Conservation (phyloP, 2,888 invertebrate species). For the Psococerastis gibbosa region DNA sequence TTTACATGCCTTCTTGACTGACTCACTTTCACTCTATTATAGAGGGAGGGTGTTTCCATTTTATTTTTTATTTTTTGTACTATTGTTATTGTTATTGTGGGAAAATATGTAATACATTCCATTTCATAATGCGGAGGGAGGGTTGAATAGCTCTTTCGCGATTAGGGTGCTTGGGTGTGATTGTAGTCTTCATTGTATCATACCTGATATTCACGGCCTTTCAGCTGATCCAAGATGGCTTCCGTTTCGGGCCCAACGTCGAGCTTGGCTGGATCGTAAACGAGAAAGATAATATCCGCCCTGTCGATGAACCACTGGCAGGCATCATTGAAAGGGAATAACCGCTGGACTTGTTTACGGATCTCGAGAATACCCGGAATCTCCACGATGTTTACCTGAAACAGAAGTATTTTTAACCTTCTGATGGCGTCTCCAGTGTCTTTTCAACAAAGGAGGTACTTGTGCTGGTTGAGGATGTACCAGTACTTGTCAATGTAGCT, state of each 20-base stretch:
- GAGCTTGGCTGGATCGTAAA: slow-evolving; percentile 87
- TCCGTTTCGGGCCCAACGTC: slow-evolving; percentile 91
- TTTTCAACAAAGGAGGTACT: neutral
- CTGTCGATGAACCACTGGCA: slow-evolving; percentile 96
- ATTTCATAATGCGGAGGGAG: too few species aligned
- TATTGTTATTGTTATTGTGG: too few species aligned
- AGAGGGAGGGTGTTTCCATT: too few species aligned
- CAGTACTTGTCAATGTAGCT: too few species aligned
- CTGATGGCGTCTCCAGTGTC: neutral
- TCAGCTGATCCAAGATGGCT: slow-evolving; percentile 83
- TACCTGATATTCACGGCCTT: slow-evolving; percentile 81
- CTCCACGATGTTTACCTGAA: slow-evolving; percentile 82
- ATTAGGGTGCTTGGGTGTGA: too few species aligned
- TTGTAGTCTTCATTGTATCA: too few species aligned
- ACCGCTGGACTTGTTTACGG: slow-evolving; percentile 75
- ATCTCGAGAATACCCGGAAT: slow-evolving; percentile 91
- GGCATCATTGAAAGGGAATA: slow-evolving; percentile 89
- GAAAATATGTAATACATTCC: too few species aligned
- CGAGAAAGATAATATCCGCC: slow-evolving; percentile 85
- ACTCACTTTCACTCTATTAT: too few species aligned
- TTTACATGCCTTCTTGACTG: too few species aligned
- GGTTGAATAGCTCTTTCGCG: too few species aligned
- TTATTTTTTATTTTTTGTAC: too few species aligned
- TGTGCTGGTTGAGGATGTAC: too few species aligned
- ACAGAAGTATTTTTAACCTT: slow-evolving; percentile 13